Percentiles rank a stretch among this genome's conserved stretches.
phyloP scores from a whole-genome alignment of 2,797 vertebrate genomes.

The Enteromius trimaculatus region DNA sequence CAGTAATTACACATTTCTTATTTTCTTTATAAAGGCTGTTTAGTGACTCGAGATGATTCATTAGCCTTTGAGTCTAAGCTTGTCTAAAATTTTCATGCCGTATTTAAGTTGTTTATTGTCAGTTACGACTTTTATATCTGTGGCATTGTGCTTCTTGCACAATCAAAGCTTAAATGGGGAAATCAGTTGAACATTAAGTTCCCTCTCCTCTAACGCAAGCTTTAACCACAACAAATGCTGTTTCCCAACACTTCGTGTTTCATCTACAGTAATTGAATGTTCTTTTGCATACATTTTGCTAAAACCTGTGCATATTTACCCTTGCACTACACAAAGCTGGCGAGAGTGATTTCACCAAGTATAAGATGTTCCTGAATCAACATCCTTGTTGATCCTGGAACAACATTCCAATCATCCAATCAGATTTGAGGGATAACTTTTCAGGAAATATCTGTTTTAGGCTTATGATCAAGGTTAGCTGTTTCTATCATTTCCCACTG shows the following conservation, averaged over 20 bases:
- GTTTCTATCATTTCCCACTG: too few relatives aligned
- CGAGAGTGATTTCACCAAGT: too few relatives aligned
- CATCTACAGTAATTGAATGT: conserved; percentile 8
- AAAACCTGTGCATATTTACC: not conserved
- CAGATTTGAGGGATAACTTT: too few relatives aligned
- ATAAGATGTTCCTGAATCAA: too few relatives aligned
- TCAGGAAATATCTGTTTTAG: too few relatives aligned
- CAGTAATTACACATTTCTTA: not conserved
- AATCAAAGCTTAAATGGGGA: conserved; percentile 21
- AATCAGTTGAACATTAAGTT: conserved; percentile 44
- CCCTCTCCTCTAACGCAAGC: not conserved
- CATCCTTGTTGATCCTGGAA: too few relatives aligned
- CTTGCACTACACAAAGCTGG: not conserved
- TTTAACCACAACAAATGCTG: conserved; percentile 25
- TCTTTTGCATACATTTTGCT: not conserved
- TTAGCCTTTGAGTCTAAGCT: not conserved
- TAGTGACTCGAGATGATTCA: not conserved
- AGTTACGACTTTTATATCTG: not conserved
- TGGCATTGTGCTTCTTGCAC: not conserved
- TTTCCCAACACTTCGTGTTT: conserved; percentile 37
- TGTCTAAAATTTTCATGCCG: not conserved
- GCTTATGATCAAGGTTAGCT: too few relatives aligned
- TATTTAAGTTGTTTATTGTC: not conserved
- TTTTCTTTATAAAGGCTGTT: not conserved
- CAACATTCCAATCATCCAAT: too few relatives aligned